Evolutionary conservation across 2,113 vertebrate species (phyloP), one percentile per base, ranked within the genome.

Genomic region (Mobula birostris): DNA sequence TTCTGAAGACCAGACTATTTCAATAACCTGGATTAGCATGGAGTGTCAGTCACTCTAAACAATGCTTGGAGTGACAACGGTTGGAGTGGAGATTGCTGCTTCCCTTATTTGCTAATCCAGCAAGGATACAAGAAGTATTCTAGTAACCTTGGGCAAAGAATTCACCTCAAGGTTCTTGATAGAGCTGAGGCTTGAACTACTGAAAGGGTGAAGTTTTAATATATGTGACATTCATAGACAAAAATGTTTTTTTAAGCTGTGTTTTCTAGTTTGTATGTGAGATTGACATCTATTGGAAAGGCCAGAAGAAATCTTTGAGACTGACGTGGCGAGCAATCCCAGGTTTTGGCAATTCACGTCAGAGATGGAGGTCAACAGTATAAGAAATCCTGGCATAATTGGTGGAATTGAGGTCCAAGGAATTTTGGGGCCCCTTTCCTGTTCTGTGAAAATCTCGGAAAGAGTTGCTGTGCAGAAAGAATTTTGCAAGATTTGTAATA

Each of bases 381-480:
- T 63, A 61, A 29, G 24, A n/a, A 90, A n/a, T 90, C 85, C n/a
- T 88, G 61, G 61, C 85, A 36, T 63, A 29, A 88, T 63, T 32
- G 85, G 58, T n/a, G 58, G 85, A 90, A 66, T 90, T n/a, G 15
- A 15, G 14, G 61, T 7, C 85, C 85, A 90, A 68, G 61, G 85
- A 88, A 88, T 87, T 88, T 88, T n/a, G 63, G 85, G 85, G 85
- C 61, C 85, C 61, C 85, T 63, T 90, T 90, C 85, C 85, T 90
- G 85, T 68, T 32, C 85, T 36, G 15, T 27, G 58, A 56, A 29
- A 15, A 8, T 63, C 58, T 63, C n/a, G 85, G 85, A 32, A 66
- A 90, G 85, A 68, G 61, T 32, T 68, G 17, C 85, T 90, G 5
- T 66, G 21, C 29, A 68, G 61, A 14, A 61, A 66, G 29, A 32